Conservation (phyloP, 2,113 vertebrate species). For the Cynocephalus volans region DNA sequence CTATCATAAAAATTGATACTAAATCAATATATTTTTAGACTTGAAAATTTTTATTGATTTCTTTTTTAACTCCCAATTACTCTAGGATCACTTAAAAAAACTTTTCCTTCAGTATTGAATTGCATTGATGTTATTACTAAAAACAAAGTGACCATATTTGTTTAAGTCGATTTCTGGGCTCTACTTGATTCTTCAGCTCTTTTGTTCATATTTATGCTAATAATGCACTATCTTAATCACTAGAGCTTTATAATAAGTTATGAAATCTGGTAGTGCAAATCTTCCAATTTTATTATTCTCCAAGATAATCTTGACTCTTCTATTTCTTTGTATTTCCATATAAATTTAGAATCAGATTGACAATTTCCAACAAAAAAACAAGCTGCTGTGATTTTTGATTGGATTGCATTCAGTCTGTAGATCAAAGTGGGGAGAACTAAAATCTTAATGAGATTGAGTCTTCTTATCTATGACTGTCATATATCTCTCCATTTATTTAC, state of each 20-base stretch:
- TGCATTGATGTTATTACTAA: not conserved
- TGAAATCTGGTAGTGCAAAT: not conserved
- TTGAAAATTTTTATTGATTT: not conserved
- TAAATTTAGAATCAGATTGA: constrained; percentile 26
- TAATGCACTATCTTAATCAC: not conserved
- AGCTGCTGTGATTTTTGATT: constrained; percentile 19
- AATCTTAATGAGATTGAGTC: not conserved
- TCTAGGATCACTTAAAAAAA: not conserved
- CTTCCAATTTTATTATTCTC: constrained; percentile 46
- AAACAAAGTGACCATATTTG: not conserved
- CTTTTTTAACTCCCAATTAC: not conserved
- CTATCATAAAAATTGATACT: not conserved
- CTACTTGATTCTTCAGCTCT: not conserved
- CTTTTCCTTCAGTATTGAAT: not conserved
- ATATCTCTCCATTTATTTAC: not conserved
- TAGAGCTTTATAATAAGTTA: not conserved
- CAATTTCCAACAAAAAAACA: not conserved
- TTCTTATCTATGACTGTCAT: not conserved
- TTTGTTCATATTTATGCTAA: not conserved
- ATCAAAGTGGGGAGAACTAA: not conserved
- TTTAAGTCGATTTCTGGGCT: not conserved
- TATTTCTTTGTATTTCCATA: constrained; percentile 26
- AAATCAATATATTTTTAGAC: not conserved
- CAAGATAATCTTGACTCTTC: not conserved
- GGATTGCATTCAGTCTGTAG: not conserved